phyloP scores from a whole-genome alignment of 2,113 vertebrate species.

The Holacanthus passer region DNA sequence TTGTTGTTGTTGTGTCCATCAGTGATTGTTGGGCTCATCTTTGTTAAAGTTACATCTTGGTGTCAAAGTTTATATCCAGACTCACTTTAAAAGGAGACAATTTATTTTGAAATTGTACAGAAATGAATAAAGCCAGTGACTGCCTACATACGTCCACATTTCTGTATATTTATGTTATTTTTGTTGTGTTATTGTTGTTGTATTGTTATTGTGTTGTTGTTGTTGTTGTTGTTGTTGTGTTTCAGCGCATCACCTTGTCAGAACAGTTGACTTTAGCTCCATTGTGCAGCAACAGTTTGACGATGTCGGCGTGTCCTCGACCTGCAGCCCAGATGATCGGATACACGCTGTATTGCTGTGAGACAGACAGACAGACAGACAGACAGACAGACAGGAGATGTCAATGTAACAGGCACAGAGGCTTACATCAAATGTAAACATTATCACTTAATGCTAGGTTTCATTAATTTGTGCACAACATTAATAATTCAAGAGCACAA shows the following conservation, averaged over 20 bases:
- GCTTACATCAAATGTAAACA: too few species aligned
- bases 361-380: not conserved
- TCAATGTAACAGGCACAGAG: not conserved
- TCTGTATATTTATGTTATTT: not conserved
- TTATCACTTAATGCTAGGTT: too few species aligned
- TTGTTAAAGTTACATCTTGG: too few species aligned
- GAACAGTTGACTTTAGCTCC: conserved; percentile 99
- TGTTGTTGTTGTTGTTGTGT: not conserved
- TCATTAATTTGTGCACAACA: too few species aligned
- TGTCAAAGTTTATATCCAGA: too few species aligned
- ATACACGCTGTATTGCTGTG: conserved; percentile 96
- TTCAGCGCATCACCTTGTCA: conserved; percentile 88
- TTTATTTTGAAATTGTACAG: too few species aligned
- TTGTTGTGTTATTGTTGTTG: not conserved
- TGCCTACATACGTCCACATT: too few species aligned
- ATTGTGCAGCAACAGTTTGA: conserved; percentile 89
- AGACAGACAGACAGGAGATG: not conserved
- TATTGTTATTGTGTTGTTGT: not conserved
- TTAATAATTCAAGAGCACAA: too few species aligned
- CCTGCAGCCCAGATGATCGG: conserved; percentile 98
- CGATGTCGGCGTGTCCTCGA: conserved; percentile 92
- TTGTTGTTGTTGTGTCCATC: too few species aligned
- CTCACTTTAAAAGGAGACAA: too few species aligned
- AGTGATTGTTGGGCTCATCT: too few species aligned
- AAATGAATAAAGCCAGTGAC: too few species aligned